These are phyloP conservation scores for Trachelus iudaicus DNA, from an alignment of 2,888 invertebrate genomes.

Conservation along the genomic window DNA sequence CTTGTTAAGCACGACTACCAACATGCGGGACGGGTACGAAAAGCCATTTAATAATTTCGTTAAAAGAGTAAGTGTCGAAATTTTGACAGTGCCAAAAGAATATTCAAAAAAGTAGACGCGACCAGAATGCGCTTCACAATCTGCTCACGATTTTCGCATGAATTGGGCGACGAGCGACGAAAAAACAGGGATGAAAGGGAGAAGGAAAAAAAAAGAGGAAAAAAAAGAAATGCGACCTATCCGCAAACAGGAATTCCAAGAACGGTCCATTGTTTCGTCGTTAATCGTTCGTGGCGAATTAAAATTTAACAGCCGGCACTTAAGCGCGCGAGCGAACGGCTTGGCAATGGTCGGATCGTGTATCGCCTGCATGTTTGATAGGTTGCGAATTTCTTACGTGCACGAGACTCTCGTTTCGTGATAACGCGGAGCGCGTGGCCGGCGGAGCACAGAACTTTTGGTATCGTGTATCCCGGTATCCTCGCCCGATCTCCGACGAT, in stretches of 20 bases:
- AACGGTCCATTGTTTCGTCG: constrained; percentile 42
- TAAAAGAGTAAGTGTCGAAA: not conserved
- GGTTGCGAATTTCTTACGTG: not conserved
- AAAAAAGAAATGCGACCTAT: constrained; percentile 1
- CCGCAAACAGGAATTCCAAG: constrained; percentile 24
- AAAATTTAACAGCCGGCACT: constrained; percentile 35
- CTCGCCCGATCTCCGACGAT: not conserved
- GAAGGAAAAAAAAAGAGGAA: not conserved
- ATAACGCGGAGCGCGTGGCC: not conserved
- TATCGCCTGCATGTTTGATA: not conserved
- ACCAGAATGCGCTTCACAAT: not conserved
- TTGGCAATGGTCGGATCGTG: not conserved
- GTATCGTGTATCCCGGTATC: not conserved
- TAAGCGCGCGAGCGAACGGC: constrained; percentile 22
- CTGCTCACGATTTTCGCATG: not conserved
- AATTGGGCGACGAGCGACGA: not conserved
- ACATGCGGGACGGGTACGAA: not conserved
- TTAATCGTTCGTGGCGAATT: constrained; percentile 40
- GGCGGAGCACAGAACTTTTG: not conserved
- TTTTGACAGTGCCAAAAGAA: not conserved
- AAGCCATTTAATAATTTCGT: not conserved
- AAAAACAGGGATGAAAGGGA: not conserved
- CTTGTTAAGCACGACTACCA: not conserved
- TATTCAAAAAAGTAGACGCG: not conserved
- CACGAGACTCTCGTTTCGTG: not conserved